These are phyloP conservation scores for Passerina amoena DNA, from an alignment of 2,113 vertebrate species.

Conservation along the genomic window DNA sequence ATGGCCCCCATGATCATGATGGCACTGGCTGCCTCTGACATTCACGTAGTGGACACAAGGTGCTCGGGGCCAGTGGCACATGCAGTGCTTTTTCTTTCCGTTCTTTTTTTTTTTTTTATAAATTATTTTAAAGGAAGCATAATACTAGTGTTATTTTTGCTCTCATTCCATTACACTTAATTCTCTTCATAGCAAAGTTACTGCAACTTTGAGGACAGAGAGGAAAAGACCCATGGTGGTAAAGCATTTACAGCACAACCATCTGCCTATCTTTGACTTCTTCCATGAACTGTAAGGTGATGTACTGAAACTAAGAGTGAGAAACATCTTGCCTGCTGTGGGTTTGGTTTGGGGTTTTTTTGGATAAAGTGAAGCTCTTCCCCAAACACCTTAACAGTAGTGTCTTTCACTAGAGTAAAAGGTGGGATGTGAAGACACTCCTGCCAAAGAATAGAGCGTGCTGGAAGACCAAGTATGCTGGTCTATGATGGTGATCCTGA, in stretches of 20 bases:
- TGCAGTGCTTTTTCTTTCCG: background rate
- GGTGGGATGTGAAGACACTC: background rate
- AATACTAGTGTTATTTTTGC: background rate
- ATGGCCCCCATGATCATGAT: rapidly evolving
- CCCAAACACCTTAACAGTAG: background rate
- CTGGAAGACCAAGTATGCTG: background rate
- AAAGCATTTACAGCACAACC: background rate
- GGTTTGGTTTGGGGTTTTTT: background rate
- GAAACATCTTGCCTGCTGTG: background rate
- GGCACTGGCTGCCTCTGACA: background rate
- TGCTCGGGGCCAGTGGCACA: too few relatives aligned
- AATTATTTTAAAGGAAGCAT: background rate
- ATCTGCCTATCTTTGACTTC: background rate
- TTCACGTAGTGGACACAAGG: rapidly evolving
- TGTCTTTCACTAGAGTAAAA: background rate
- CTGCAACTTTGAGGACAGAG: background rate
- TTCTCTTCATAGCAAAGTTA: background rate
- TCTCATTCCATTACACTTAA: background rate
- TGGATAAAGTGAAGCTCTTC: background rate
- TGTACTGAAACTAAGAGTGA: background rate
- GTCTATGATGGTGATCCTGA: background rate
- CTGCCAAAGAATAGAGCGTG: background rate
- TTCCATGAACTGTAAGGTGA: background rate
- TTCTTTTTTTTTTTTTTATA: too few relatives aligned
- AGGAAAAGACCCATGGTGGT: background rate